A percentile compares a stretch with the other conserved stretches of the same genome.
These are phyloP conservation scores for Elymnias hypermnestra DNA, from an alignment of 1,140 invertebrate genomes.

Conservation along the genomic window DNA sequence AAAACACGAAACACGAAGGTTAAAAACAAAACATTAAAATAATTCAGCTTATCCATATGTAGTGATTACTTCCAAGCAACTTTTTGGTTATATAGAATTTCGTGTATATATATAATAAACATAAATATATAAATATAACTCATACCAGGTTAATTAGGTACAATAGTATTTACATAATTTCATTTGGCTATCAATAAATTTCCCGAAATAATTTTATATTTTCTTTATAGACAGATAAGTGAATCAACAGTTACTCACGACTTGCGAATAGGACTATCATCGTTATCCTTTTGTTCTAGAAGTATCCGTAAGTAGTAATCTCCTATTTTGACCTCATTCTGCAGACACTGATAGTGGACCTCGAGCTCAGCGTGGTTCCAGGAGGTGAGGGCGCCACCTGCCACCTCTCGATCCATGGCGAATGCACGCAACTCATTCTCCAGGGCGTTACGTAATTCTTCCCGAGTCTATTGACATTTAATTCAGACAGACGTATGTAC, in stretches of 20 bases:
- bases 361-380: slow-evolving; percentile 99
- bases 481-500: too few relatives aligned
- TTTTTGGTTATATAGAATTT: too few relatives aligned
- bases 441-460: slow-evolving; percentile 94
- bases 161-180: too few relatives aligned
- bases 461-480: slow-evolving; percentile 84
- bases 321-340: slow-evolving; percentile 98
- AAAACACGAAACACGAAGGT: too few relatives aligned
- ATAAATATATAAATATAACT: too few relatives aligned
- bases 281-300: slow-evolving; percentile 92
- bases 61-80: too few relatives aligned
- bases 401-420: slow-evolving; percentile 92
- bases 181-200: not conserved
- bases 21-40: too few relatives aligned
- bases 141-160: too few relatives aligned
- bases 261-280: slow-evolving; percentile 90
- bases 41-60: too few relatives aligned
- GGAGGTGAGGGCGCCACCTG: slow-evolving; percentile 87
- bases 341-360: slow-evolving; percentile 93
- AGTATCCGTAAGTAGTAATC: slow-evolving; percentile 98
- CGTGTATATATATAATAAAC: too few relatives aligned
- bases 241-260: too few relatives aligned
- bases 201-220: not conserved
- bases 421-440: slow-evolving; percentile 96
- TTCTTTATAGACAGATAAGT: too few relatives aligned